Conservation (phyloP, 1,140 invertebrate species). For the Musca vetustissima region DNA sequence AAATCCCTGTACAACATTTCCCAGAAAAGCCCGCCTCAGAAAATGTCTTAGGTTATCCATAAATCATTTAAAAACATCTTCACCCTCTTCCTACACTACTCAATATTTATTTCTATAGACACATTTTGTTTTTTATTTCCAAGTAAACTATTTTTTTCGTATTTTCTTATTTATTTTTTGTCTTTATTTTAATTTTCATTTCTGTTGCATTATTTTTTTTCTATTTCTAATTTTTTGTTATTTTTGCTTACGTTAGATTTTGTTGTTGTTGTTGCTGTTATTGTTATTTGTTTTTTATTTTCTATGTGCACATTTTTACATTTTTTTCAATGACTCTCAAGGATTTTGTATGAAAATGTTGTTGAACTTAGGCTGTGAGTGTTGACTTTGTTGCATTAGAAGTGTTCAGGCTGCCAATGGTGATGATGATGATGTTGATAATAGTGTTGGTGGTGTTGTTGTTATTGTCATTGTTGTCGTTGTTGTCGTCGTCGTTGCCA, state of each 20-base stretch:
- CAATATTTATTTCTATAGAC: too few relatives aligned
- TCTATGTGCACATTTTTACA: not conserved
- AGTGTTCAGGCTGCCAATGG: constrained; percentile 1
- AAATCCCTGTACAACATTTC: too few relatives aligned
- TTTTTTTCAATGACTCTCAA: constrained; percentile 48
- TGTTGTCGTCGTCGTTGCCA: not conserved
- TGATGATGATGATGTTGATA: not conserved
- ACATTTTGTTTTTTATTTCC: too few relatives aligned
- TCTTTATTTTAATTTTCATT: too few relatives aligned
- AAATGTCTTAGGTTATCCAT: too few relatives aligned
- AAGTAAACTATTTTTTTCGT: too few relatives aligned
- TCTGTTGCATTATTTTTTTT: constrained; percentile 7
- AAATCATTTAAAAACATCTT: too few relatives aligned
- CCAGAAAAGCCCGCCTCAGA: too few relatives aligned
- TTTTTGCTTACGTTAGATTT: not conserved
- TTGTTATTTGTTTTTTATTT: too few relatives aligned
- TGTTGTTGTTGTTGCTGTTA: not conserved
- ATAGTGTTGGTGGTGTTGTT: not conserved
- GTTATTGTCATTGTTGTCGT: too few relatives aligned
- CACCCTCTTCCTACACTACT: too few relatives aligned
- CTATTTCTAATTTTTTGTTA: not conserved
- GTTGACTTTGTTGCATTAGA: constrained; percentile 28
- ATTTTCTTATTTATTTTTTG: not conserved
- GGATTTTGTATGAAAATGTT: constrained; percentile 54
- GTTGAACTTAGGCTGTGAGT: constrained; percentile 40